Evolutionary conservation across 2,113 vertebrate species (phyloP).

Genomic region (Naja naja): DNA sequence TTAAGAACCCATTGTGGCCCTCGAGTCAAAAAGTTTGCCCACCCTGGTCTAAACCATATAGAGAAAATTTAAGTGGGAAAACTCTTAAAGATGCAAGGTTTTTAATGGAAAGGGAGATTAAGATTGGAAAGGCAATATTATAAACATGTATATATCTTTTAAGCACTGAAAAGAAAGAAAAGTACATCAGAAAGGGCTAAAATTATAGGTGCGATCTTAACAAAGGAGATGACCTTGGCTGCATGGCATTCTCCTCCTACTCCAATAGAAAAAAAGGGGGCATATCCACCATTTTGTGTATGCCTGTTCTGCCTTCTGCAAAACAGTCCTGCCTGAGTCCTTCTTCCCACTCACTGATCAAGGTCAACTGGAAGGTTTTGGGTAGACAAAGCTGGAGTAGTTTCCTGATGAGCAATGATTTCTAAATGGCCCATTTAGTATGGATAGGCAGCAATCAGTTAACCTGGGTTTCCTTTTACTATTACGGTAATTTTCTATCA

Average conservation of each 20-base stretch:
- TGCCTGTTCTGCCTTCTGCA: neutral
- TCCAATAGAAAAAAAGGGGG: neutral
- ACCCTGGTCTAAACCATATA: no score
- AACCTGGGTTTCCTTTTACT: neutral
- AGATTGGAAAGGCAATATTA: no score
- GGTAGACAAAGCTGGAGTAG: neutral
- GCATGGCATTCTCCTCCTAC: neutral
- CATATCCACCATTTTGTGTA: neutral
- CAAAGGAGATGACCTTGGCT: neutral
- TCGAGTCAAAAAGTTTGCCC: no score
- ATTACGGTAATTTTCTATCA: neutral
- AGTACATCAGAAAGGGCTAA: neutral
- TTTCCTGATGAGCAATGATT: neutral
- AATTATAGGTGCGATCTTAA: neutral
- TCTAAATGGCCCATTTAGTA: neutral
- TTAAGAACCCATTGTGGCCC: no score
- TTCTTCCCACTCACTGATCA: neutral
- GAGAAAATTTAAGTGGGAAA: no score
- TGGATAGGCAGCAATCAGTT: neutral
- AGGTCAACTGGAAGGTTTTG: neutral
- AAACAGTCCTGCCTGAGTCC: neutral
- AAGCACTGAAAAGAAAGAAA: no score
- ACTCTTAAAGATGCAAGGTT: no score
- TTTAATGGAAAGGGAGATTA: no score
- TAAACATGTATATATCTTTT: no score